Conservation (phyloP, 1,140 invertebrate species). For the Augochlora pura region DNA sequence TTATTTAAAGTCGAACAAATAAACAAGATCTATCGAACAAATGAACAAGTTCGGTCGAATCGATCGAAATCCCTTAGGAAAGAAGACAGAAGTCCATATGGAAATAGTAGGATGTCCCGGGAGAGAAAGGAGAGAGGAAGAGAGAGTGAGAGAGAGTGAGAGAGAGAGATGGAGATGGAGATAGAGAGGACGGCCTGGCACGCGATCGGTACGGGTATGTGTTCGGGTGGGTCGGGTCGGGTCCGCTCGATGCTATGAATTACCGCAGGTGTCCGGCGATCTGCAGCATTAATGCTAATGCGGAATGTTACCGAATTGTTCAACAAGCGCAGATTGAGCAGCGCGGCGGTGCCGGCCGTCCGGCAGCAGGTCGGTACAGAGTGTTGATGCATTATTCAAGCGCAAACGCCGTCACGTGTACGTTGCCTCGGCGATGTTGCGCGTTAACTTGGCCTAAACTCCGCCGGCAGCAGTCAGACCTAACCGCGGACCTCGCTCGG, state of each 20-base stretch:
- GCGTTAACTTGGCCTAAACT: slow-evolving; percentile 78
- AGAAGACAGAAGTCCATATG: too few relatives aligned
- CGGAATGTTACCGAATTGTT: slow-evolving; percentile 76
- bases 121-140: too few relatives aligned
- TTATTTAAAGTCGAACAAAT: too few relatives aligned
- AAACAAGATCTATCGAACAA: too few relatives aligned
- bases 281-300: slow-evolving; percentile 77
- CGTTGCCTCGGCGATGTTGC: slow-evolving; percentile 67
- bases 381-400: slow-evolving; percentile 78
- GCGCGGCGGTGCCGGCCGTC: slow-evolving; percentile 61
- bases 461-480: slow-evolving; percentile 41
- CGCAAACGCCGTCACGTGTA: slow-evolving; percentile 71
- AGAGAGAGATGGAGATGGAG: too few relatives aligned
- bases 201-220: background rate
- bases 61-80: too few relatives aligned
- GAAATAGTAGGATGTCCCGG: too few relatives aligned
- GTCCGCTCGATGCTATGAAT: slow-evolving; percentile 72
- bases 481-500: background rate
- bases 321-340: slow-evolving; percentile 76
- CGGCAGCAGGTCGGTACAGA: slow-evolving; percentile 47
- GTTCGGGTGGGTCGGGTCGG: background rate
- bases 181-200: background rate
- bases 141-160: too few relatives aligned
- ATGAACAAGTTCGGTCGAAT: too few relatives aligned
- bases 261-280: slow-evolving; percentile 74